Evolutionary conservation across 2,113 vertebrate species (phyloP).

Genomic region (Apodemus sylvaticus): DNA sequence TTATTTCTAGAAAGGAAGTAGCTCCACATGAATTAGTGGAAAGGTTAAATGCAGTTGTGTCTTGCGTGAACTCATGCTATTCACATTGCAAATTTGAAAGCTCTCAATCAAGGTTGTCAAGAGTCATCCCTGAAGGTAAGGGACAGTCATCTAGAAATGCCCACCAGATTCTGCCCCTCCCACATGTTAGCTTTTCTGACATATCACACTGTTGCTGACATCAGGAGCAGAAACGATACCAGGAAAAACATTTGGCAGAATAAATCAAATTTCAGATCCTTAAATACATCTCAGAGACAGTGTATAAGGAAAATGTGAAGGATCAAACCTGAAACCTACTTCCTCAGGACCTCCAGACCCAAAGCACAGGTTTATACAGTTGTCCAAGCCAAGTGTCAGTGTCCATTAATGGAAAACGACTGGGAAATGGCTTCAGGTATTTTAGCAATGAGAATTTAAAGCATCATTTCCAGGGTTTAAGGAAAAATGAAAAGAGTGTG

Average conservation of each 20-base stretch:
- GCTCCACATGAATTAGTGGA: background rate
- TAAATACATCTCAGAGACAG: background rate
- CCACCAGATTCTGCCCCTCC: background rate
- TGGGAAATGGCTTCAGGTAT: background rate
- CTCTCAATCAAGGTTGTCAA: background rate
- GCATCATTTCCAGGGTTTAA: background rate
- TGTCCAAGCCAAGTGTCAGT: background rate
- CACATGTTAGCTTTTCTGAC: background rate
- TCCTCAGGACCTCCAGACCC: background rate
- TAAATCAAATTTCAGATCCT: conserved; percentile 27
- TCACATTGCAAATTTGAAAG: background rate
- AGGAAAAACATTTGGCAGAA: background rate
- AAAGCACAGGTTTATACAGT: background rate
- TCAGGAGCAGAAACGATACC: background rate
- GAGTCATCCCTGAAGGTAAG: background rate
- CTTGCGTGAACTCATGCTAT: background rate
- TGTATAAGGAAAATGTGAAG: background rate
- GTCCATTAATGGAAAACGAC: background rate
- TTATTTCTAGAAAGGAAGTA: background rate
- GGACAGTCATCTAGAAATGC: background rate
- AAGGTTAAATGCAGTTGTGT: background rate
- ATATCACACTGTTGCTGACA: too few species aligned
- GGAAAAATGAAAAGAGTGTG: background rate
- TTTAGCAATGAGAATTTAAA: background rate
- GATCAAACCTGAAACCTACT: background rate